Evolutionary conservation across 2,797 vertebrate species (phyloP).

Genomic region (Hydrolagus colliei): DNA sequence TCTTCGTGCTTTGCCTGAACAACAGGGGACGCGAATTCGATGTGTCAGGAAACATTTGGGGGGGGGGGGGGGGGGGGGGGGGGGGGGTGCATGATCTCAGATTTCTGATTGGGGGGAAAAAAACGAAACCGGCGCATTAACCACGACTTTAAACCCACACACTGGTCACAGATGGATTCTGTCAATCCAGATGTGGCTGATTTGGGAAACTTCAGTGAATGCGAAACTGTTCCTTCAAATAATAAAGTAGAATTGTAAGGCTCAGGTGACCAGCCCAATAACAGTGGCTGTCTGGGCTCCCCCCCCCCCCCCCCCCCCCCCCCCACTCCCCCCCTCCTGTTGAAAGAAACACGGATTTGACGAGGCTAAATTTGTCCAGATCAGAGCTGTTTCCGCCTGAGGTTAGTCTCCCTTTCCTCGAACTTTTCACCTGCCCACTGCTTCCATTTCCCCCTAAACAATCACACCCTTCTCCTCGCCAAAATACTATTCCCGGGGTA

Average conservation of each 20-base stretch:
- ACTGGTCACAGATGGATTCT: not conserved
- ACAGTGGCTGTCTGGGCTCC: not conserved
- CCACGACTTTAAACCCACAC: not conserved
- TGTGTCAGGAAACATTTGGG: too few relatives aligned
- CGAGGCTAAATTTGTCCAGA: constrained; percentile 1
- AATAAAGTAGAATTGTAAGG: too few relatives aligned
- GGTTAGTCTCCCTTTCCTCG: not conserved
- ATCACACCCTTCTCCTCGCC: not conserved
- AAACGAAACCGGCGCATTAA: too few relatives aligned
- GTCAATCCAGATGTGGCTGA: not conserved
- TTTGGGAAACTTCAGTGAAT: not conserved
- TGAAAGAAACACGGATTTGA: not conserved
- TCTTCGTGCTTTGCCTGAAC: too few relatives aligned
- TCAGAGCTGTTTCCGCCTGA: not conserved
- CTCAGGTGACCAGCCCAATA: too few relatives aligned
- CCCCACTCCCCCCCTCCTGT: not conserved
- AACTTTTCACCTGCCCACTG: not conserved
- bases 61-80: too few relatives aligned
- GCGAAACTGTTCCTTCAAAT: too few relatives aligned
- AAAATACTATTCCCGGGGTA: not conserved
- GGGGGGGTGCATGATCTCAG: too few relatives aligned
- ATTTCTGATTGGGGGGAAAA: too few relatives aligned
- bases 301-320: too few relatives aligned
- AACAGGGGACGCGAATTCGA: too few relatives aligned
- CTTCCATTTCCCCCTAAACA: too few relatives aligned